Evolutionary conservation across 2,113 vertebrate species (phyloP).

Genomic region (Rhinogobius similis): DNA sequence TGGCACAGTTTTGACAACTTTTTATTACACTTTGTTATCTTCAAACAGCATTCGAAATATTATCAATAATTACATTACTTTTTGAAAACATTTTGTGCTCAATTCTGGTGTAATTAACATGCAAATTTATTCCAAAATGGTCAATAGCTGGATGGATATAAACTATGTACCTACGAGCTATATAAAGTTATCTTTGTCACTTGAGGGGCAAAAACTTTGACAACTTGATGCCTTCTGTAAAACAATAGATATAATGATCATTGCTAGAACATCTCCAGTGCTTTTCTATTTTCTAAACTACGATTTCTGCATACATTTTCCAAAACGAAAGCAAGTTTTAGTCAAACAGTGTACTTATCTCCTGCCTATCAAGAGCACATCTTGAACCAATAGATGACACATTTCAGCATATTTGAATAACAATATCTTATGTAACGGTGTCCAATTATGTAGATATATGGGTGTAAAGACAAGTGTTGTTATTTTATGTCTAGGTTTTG

Average conservation of each 20-base stretch:
- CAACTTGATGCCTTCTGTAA: neutral
- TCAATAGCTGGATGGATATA: too few relatives aligned
- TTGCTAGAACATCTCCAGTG: neutral
- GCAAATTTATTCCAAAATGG: too few relatives aligned
- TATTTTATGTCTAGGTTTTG: neutral
- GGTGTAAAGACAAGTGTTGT: neutral
- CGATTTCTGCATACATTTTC: neutral
- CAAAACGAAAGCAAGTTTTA: neutral
- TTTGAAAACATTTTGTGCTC: too few relatives aligned
- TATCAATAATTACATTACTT: too few relatives aligned
- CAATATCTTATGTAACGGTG: neutral
- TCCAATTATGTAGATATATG: conserved; percentile 1
- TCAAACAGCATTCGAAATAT: too few relatives aligned
- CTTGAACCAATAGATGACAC: neutral
- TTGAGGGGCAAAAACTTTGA: neutral
- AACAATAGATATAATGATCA: neutral
- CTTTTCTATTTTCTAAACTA: neutral
- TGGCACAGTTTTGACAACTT: too few relatives aligned
- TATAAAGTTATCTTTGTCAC: neutral
- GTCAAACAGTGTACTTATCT: conserved; percentile 4
- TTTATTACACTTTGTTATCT: too few relatives aligned
- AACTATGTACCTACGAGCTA: neutral
- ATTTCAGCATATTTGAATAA: conserved; percentile 4
- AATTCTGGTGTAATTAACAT: too few relatives aligned
- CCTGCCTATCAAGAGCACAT: neutral